Conservation (phyloP, 2,113 vertebrate genomes). For the Cololabis saira region DNA sequence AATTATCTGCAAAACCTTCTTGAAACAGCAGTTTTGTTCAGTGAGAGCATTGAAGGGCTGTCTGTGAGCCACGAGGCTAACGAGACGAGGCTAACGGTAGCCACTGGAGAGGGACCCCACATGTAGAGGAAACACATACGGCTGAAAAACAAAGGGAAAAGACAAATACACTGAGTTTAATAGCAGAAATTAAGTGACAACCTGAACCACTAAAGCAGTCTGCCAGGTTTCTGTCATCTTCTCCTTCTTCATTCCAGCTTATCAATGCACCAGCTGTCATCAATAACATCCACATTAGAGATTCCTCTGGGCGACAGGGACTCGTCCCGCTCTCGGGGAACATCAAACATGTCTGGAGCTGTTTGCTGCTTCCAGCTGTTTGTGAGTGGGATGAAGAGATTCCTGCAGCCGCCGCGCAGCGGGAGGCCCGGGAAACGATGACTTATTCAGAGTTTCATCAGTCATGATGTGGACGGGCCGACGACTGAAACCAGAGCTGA, state of each 20-base stretch:
- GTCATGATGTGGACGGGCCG: not conserved
- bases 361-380: conserved; percentile 16
- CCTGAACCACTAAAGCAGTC: not conserved
- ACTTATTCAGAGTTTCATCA: conserved; percentile 1
- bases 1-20: too few relatives aligned
- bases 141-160: too few relatives aligned
- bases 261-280: not conserved
- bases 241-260: not conserved
- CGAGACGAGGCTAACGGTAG: too few relatives aligned
- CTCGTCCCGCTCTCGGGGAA: not conserved
- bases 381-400: conserved; percentile 10
- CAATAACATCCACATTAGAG: conserved; percentile 4
- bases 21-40: too few relatives aligned
- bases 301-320: not conserved
- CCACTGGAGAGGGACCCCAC: too few relatives aligned
- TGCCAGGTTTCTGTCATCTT: not conserved
- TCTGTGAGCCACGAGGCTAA: too few relatives aligned
- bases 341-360: conserved; percentile 16
- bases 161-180: too few relatives aligned
- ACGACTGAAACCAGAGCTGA: too few relatives aligned
- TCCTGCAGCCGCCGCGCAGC: conserved; percentile 13
- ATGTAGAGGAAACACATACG: too few relatives aligned
- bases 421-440: not conserved
- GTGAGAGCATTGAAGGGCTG: too few relatives aligned
- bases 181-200: too few relatives aligned